Evolutionary conservation across 2,113 vertebrate species (phyloP).

Genomic region (Chaetorhynchus papuensis): DNA sequence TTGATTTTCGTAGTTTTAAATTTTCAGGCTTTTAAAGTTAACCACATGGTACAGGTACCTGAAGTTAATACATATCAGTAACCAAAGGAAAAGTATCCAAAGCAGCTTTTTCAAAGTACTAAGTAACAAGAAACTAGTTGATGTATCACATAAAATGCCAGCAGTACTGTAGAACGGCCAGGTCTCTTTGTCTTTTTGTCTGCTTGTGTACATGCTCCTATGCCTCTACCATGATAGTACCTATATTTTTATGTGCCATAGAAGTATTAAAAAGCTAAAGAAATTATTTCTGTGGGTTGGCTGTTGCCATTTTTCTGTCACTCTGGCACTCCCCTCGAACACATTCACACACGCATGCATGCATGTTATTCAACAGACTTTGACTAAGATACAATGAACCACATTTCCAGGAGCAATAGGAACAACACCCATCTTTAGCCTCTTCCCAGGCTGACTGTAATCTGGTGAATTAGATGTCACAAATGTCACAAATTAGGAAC

Average conservation of each 20-base stretch:
- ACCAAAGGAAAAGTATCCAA: neutral
- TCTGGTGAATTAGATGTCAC: neutral
- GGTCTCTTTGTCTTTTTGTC: neutral
- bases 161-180: neutral
- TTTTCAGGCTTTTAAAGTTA: neutral
- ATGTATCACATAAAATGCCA: neutral
- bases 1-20: neutral
- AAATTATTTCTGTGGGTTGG: neutral
- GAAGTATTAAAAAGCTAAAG: neutral
- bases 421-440: neutral
- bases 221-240: neutral
- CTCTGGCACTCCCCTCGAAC: neutral
- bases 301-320: neutral
- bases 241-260: neutral
- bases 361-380: neutral
- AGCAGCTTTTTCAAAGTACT: neutral
- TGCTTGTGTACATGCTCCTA: neutral
- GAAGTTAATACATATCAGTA: neutral
- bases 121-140: neutral
- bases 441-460: neutral
- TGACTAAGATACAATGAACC: neutral
- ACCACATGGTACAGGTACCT: neutral
- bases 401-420: neutral
- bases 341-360: neutral
- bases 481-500: neutral